Conservation (phyloP, 2,888 invertebrate genomes). For the Ceratothoa steindachneri region DNA sequence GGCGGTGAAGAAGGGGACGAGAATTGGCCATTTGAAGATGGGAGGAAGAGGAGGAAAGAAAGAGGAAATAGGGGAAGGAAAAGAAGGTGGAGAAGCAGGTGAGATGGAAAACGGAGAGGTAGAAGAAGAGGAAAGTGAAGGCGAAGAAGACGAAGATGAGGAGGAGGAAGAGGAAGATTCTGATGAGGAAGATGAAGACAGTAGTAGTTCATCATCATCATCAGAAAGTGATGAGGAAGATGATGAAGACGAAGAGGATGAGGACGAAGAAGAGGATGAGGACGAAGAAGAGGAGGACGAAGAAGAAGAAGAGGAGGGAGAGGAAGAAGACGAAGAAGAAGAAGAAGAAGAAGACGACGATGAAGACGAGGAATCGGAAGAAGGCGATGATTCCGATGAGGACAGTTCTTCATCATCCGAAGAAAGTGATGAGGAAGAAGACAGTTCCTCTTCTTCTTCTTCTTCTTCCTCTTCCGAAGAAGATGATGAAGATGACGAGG, state of each 20-base stretch:
- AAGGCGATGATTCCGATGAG: background rate
- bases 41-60: background rate
- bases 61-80: background rate
- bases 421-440: background rate
- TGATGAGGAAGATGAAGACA: slow-evolving; percentile 3
- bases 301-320: background rate
- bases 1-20: background rate
- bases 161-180: slow-evolving; percentile 14
- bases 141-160: slow-evolving; percentile 15
- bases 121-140: background rate
- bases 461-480: slow-evolving; percentile 3
- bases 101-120: background rate
- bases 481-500: background rate
- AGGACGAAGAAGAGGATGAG: slow-evolving; percentile 9
- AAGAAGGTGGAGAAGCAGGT: background rate
- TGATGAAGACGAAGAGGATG: slow-evolving; percentile 12
- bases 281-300: background rate
- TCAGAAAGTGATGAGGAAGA: background rate
- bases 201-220: background rate
- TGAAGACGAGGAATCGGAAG: slow-evolving; percentile 1
- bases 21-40: background rate
- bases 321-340: slow-evolving; percentile 12
- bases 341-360: slow-evolving; percentile 11
- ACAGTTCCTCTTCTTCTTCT: background rate
- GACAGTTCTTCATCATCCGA: background rate